Conservation (phyloP, 2,888 invertebrate species). For the Proisotoma minuta region DNA sequence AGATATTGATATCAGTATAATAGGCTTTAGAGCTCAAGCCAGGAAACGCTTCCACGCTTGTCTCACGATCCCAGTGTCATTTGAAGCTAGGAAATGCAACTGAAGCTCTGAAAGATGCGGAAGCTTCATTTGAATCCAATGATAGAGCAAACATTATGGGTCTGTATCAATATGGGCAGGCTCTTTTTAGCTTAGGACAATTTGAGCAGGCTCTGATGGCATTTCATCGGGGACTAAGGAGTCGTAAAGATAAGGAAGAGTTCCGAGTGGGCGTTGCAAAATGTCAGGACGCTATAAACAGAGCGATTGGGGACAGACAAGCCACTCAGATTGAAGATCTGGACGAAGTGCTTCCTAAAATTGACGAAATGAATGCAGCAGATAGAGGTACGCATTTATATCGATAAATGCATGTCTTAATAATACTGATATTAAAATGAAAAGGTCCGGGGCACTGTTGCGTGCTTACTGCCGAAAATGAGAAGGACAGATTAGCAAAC, state of each 20-base stretch:
- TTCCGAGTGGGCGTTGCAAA: constrained; percentile 79
- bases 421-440: constrained; percentile 18
- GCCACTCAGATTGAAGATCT: constrained; percentile 46
- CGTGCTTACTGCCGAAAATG: constrained; percentile 34
- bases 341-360: constrained; percentile 39
- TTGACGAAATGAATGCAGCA: constrained; percentile 36
- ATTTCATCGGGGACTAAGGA: constrained; percentile 78
- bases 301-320: constrained; percentile 65
- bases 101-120: constrained; percentile 76
- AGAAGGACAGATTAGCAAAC: constrained; percentile 1
- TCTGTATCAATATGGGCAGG: constrained; percentile 80
- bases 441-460: constrained; percentile 42
- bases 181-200: constrained; percentile 83
- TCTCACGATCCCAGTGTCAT: constrained; percentile 84
- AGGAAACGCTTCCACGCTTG: constrained; percentile 76
- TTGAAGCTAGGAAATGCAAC: constrained; percentile 77
- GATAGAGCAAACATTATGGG: constrained; percentile 40
- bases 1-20: constrained; percentile 48
- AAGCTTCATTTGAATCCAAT: constrained; percentile 63
- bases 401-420: neutral
- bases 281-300: constrained; percentile 88
- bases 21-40: constrained; percentile 83
- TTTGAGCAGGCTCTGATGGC: constrained; percentile 90
- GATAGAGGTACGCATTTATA: constrained; percentile 17
- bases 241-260: constrained; percentile 73